These are phyloP conservation scores for Montipora capricornis DNA, from an alignment of 64 coral and sea anemone genomes.

Conservation along the genomic window DNA sequence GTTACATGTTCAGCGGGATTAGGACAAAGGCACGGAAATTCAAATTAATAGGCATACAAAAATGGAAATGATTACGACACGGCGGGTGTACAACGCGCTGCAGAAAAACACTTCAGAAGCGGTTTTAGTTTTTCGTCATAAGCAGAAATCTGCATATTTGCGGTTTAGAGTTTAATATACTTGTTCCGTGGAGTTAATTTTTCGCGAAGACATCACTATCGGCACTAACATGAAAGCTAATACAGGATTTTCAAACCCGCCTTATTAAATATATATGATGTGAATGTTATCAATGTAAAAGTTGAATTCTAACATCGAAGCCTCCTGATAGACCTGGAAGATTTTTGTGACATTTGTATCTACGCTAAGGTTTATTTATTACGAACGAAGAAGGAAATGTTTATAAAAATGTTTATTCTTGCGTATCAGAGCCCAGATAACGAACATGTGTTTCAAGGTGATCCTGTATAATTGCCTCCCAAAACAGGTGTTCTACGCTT, in stretches of 20 bases:
- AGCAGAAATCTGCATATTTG: conserved; percentile 37
- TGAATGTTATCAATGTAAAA: neutral
- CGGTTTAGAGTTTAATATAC: conserved; percentile 62
- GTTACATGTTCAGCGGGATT: too few relatives aligned
- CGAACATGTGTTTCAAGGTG: conserved; percentile 39
- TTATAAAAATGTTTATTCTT: conserved; percentile 47
- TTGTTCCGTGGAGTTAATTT: conserved; percentile 40
- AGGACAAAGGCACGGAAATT: conserved; percentile 25
- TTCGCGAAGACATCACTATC: conserved; percentile 15
- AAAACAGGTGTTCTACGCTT: conserved; percentile 41
- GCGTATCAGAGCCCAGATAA: conserved; percentile 18
- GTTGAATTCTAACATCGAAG: neutral
- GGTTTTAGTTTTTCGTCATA: conserved; percentile 42
- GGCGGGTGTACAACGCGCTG: conserved; percentile 18
- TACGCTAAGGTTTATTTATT: conserved; percentile 4
- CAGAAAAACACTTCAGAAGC: conserved; percentile 38
- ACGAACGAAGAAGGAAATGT: conserved; percentile 7
- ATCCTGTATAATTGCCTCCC: conserved; percentile 23
- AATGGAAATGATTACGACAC: conserved; percentile 27
- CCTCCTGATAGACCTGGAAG: neutral
- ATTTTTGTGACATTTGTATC: neutral
- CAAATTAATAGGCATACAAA: conserved; percentile 8
- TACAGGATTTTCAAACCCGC: conserved; percentile 23
- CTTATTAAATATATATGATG: conserved; percentile 46
- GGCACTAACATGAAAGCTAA: conserved; percentile 45